A percentile compares a stretch with the other conserved stretches of the same genome.
Conservation (phyloP, 2,888 invertebrate genomes). For the Allophyes oxyacanthae region DNA sequence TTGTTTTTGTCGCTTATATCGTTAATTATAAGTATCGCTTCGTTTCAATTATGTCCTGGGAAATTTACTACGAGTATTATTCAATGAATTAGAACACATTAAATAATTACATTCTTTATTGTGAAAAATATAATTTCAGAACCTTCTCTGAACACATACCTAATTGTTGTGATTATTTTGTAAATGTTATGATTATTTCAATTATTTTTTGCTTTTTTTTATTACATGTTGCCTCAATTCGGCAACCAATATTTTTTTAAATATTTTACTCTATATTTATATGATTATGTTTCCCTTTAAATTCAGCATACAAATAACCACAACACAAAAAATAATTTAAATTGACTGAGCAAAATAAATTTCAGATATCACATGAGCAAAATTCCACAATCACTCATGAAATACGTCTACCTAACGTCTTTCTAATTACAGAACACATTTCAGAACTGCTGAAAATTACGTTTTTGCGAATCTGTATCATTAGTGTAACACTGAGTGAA, state of each 20-base stretch:
- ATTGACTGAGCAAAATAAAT: constrained; percentile 25
- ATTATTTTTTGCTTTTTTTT: too few relatives aligned
- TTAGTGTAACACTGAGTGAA: constrained; percentile 52
- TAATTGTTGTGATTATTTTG: too few relatives aligned
- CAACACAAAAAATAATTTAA: constrained; percentile 24
- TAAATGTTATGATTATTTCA: too few relatives aligned
- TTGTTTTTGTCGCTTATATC: constrained; percentile 56
- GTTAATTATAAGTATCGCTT: constrained; percentile 57
- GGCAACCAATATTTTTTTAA: too few relatives aligned
- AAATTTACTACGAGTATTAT: constrained; percentile 51
- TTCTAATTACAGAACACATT: constrained; percentile 49
- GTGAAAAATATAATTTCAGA: neutral
- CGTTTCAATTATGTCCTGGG: constrained; percentile 51
- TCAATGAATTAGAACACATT: constrained; percentile 38
- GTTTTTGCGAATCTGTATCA: constrained; percentile 53
- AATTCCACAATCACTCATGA: constrained; percentile 43
- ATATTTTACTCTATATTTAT: neutral
- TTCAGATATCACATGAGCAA: constrained; percentile 32
- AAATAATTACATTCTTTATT: constrained; percentile 5
- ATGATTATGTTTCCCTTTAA: neutral
- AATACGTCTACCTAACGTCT: constrained; percentile 49
- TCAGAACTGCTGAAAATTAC: constrained; percentile 49
- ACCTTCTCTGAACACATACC: neutral
- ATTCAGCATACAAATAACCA: neutral
- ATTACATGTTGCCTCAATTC: too few relatives aligned